Percentiles rank a stretch among this genome's conserved stretches.
Evolutionary conservation across 2,888 invertebrate species (phyloP).

Genomic region (Cabera pusaria): DNA sequence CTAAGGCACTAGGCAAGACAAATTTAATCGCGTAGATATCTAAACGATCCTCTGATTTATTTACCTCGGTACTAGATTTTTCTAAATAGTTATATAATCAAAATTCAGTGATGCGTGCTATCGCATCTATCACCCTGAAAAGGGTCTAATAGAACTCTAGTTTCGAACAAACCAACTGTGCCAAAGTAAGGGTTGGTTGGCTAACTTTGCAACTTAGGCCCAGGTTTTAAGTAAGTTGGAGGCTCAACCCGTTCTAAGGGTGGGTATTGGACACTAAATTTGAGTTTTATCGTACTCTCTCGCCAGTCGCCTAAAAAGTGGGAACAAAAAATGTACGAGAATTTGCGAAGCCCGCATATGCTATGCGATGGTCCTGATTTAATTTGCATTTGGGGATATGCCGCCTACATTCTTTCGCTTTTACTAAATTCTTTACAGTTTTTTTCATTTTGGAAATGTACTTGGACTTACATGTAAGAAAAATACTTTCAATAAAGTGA

Average conservation of each 20-base stretch:
- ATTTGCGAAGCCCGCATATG: conserved; percentile 25
- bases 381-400: conserved; percentile 25
- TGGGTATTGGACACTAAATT: conserved; percentile 30
- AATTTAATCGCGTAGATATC: no score
- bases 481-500: no score
- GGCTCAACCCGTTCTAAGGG: conserved; percentile 25
- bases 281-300: conserved; percentile 31
- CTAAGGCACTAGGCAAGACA: no score
- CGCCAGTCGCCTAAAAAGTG: conserved; percentile 22
- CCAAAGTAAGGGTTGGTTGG: conserved; percentile 9
- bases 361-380: conserved; percentile 24
- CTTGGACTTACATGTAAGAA: no score
- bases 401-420: conserved; percentile 12
- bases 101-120: no score
- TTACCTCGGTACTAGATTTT: no score
- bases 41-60: no score
- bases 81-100: no score
- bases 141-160: conserved; percentile 1
- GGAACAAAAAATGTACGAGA: conserved; percentile 29
- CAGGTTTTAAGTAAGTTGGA: conserved; percentile 22
- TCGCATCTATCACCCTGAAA: background rate
- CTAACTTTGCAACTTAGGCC: conserved; percentile 20
- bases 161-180: conserved; percentile 11
- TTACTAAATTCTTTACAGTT: conserved; percentile 5
- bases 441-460: no score